Evolutionary conservation across 92 coral and sea anemone genomes (phyloP), one percentile per base, ranked within the genome.

Genomic region (Bergia sp.): DNA sequence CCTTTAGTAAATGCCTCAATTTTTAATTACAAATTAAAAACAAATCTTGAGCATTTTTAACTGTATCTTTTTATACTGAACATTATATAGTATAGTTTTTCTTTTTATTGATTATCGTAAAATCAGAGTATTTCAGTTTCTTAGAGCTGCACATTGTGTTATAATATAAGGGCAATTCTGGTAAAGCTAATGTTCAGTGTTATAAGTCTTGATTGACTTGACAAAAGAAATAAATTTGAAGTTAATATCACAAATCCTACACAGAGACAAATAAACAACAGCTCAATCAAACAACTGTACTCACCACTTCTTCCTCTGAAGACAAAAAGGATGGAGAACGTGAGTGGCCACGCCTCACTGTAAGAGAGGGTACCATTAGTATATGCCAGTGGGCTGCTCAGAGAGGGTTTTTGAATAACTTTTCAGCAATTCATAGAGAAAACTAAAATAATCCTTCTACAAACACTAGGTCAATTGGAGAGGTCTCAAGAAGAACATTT

Each of bases 221-320:
- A 55, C 64, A 55, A 57, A 57, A 57, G 21, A 57, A 57, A 20
- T 7, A 47, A 47, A 57, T 57, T 57, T 57, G 2, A 57, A 61
- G 23, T 20, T 16, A 11, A 18, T 12, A 39, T 38, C 2, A 1
- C 39, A 9, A 74, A 74, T 36, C 1, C 0, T 13, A 29, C 45
- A 72, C 13, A 36, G 15, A 29, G 39, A 75, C 37, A 8, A 53
- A 53, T 20, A 15, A 12, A 77, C 57, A 42, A 5, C 3, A 16
- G 12, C 15, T 77, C 15, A 21, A 41, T 0, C 20, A 1, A 42
- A 77, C 1, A 83, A 50, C 7, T 7, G 1, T 88, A 95, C 98
- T 95, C 83, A 96, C 99, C 93, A 91, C 89, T 91, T 96, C 98
- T 80, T 96, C 99, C 73, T 96, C 99, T 95, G 93, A 69, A 45